These are phyloP conservation scores for Physella acuta DNA, from an alignment of 1,140 invertebrate species.

Conservation along the genomic window DNA sequence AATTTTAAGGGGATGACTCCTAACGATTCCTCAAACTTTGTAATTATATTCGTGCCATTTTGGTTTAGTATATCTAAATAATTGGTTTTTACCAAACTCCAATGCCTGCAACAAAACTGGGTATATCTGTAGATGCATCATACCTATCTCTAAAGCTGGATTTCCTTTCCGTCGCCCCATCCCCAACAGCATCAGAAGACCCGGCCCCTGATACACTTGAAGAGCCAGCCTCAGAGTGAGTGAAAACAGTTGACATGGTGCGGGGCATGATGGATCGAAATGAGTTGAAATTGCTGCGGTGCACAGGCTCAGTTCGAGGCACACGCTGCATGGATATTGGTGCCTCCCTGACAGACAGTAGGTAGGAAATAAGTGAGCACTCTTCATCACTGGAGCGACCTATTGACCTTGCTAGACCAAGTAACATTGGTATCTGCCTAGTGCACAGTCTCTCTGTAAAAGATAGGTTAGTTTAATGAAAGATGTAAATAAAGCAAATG, in stretches of 20 bases:
- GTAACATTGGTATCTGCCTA: slow-evolving; percentile 79
- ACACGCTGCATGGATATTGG: slow-evolving; percentile 15
- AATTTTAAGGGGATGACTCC: no score
- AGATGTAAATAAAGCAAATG: background rate
- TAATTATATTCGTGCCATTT: no score
- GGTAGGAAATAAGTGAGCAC: slow-evolving; percentile 77
- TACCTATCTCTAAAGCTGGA: slow-evolving; percentile 24
- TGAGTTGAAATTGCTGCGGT: slow-evolving; percentile 53
- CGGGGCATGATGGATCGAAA: slow-evolving; percentile 83
- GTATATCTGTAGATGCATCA: no score
- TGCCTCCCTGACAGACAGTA: slow-evolving; percentile 61
- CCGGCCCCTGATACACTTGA: slow-evolving; percentile 5
- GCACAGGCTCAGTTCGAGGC: slow-evolving; percentile 15
- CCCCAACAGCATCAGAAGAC: slow-evolving; percentile 23
- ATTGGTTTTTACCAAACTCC: background rate
- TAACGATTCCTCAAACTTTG: no score
- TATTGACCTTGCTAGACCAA: slow-evolving; percentile 85
- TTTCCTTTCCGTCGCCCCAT: slow-evolving; percentile 24
- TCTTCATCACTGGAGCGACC: slow-evolving; percentile 74
- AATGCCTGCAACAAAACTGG: background rate
- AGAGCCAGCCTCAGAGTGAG: slow-evolving; percentile 36
- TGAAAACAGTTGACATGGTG: slow-evolving; percentile 82
- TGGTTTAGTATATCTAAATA: no score
- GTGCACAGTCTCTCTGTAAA: slow-evolving; percentile 73
- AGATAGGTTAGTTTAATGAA: no score